phyloP scores from a whole-genome alignment of 2,113 vertebrate species.

The Pseudorectes ferrugineus region DNA sequence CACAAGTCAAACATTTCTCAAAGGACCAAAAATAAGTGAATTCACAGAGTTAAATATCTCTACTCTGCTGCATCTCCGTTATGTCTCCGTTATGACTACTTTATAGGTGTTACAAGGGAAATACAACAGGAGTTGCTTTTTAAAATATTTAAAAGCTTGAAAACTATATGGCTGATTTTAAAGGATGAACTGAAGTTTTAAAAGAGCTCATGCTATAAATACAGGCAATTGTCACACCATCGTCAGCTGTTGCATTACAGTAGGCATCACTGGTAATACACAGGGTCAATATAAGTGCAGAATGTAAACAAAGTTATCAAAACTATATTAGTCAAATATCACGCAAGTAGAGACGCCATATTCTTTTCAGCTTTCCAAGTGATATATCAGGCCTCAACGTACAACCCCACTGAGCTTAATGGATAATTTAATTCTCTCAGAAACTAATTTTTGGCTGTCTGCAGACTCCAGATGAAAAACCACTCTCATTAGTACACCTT shows the following conservation, averaged over 20 bases:
- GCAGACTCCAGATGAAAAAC: constrained; percentile 23
- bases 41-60: neutral
- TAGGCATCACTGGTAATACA: neutral
- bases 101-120: neutral
- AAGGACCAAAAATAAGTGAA: neutral
- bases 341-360: rapidly evolving
- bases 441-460: constrained; percentile 50
- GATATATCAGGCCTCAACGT: neutral
- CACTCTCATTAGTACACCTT: constrained; percentile 24
- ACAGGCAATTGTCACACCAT: neutral
- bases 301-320: neutral
- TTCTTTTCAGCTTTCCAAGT: neutral
- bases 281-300: neutral
- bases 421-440: constrained; percentile 26
- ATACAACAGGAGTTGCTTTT: neutral
- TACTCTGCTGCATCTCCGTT: neutral
- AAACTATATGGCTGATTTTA: neutral
- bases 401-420: constrained; percentile 14
- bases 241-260: neutral
- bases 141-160: neutral
- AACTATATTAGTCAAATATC: neutral
- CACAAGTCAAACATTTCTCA: neutral
- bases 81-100: neutral
- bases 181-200: neutral
- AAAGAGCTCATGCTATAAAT: neutral